Evolutionary conservation across 2,113 vertebrate species (phyloP).

Genomic region (Aptenodytes patagonicus): DNA sequence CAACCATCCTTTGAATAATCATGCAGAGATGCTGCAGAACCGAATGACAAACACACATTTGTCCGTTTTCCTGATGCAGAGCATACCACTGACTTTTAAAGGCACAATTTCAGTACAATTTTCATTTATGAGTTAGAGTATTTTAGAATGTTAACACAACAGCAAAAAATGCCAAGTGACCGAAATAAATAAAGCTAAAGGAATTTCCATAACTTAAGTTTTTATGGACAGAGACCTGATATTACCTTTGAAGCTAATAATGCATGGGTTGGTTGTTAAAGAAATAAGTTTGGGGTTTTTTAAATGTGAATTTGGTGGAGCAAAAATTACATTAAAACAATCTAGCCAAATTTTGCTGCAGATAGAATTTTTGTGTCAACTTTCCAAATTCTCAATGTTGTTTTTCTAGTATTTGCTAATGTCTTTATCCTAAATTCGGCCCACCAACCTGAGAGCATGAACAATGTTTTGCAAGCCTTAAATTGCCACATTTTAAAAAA

Average conservation of each 20-base stretch:
- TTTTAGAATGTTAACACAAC: not conserved
- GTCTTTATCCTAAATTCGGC: not conserved
- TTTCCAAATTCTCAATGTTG: not conserved
- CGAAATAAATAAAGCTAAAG: not conserved
- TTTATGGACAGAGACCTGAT: not conserved
- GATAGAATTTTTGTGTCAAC: not conserved
- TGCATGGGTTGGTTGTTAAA: not conserved
- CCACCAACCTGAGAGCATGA: rapidly evolving
- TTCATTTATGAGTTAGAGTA: not conserved
- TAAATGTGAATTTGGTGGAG: not conserved
- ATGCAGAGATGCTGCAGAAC: not conserved
- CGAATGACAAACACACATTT: not conserved
- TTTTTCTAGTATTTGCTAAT: not conserved
- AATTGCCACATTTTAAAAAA: not conserved
- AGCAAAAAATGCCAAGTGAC: not conserved
- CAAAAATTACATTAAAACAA: not conserved
- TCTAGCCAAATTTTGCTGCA: not conserved
- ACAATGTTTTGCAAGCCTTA: not conserved
- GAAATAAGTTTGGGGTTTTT: not conserved
- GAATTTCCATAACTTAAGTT: not conserved
- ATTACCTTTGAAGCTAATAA: not conserved
- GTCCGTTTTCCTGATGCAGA: not conserved
- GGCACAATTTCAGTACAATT: not conserved
- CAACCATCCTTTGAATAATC: not conserved
- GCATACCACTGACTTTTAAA: not conserved